Evolutionary conservation across 2,888 invertebrate species (phyloP), one percentile per base, ranked within the genome.

Genomic region (Pollenia amentaria): DNA sequence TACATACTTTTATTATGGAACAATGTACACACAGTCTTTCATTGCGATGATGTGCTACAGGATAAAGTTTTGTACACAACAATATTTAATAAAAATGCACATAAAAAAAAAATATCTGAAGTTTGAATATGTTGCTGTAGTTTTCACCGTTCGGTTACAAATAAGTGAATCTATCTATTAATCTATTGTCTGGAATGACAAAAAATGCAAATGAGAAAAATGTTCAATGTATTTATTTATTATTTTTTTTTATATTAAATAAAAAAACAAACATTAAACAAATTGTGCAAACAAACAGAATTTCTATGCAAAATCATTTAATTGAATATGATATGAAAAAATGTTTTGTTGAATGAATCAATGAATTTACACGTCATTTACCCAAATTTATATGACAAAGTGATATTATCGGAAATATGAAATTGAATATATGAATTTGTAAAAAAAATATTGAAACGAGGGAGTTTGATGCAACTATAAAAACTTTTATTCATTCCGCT

Each of bases 241-340:
- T 57, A 21, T 9, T 62, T 44, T 21, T 10, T 38, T 44, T 11
- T 53, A 48, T 73, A n/a, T n/a, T n/a, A 48, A 57, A 57, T 57
- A 65, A 81, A 12, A 44, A 60, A 55, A n/a, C 18, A 48, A 46
- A 62, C 40, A 73, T 46, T 40, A 78, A 55, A 51, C 51, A 65
- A 72, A 44, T 48, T 77, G 62, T 53, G 79, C 82, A 81, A 80
- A 84, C 62, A 40, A 44, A 16, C 70, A 67, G 85, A 29, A 81
- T 62, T 83, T 81, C 64, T 67, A 57, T 76, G 40, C 48, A 53
- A 75, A 69, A 75, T 75, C 53, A 62, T 60, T 77, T 73, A 77
- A 81, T 64, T 78, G 62, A 82, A 82, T 64, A 78, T 77, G 82
- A 77, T 69, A 53, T 53, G 48, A 40, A 51, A 84, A 6, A 79